phyloP scores from a whole-genome alignment of 2,797 vertebrate species.

The Ateles fusciceps region DNA sequence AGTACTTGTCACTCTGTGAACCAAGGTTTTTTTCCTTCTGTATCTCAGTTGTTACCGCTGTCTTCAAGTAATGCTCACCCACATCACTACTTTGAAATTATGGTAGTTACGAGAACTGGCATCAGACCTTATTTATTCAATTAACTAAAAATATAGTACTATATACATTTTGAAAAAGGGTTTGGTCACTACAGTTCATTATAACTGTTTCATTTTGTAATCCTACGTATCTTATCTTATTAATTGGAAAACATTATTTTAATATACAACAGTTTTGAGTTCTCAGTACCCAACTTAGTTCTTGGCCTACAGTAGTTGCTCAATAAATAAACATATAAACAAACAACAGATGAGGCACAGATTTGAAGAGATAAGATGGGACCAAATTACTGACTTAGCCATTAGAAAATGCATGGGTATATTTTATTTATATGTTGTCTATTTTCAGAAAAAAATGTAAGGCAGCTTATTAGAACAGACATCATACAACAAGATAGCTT shows the following conservation, averaged over 20 bases:
- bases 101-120: neutral
- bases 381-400: neutral
- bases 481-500: neutral
- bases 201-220: neutral
- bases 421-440: neutral
- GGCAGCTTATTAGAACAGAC: neutral
- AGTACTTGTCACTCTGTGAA: neutral
- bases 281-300: neutral
- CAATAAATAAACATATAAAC: neutral
- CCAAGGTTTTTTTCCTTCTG: neutral
- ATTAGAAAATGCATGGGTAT: neutral
- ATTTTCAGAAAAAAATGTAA: neutral
- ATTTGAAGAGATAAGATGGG: neutral
- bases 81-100: neutral
- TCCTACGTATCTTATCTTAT: neutral
- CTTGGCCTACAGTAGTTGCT: neutral
- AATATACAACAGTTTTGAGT: neutral
- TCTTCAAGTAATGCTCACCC: neutral
- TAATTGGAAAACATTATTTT: neutral
- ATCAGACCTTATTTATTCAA: neutral
- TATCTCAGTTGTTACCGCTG: neutral
- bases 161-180: neutral
- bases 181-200: neutral
- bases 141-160: neutral
- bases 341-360: neutral